A percentile compares a stretch with the other conserved stretches of the same genome.
These are phyloP conservation scores for Ctenosaura bakeri DNA, from an alignment of 2,797 vertebrate genomes.

Conservation along the genomic window DNA sequence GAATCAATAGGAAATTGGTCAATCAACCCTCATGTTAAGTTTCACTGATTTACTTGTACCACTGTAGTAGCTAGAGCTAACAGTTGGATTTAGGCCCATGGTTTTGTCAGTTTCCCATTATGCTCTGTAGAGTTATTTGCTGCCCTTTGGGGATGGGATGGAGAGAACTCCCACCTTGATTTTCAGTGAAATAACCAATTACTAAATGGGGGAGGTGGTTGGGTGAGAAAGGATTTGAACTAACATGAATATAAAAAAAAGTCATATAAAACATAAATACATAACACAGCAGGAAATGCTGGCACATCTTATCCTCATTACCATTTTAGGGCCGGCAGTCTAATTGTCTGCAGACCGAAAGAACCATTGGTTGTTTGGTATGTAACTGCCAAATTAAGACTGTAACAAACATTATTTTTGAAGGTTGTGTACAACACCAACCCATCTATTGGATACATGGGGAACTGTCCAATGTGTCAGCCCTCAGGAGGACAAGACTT, in stretches of 20 bases:
- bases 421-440: neutral
- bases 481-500: too few species aligned
- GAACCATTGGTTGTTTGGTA: neutral
- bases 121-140: neutral
- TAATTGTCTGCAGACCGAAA: neutral
- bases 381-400: neutral
- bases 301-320: constrained; percentile 8
- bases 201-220: neutral
- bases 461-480: neutral
- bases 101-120: neutral
- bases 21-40: too few species aligned
- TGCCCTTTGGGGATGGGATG: neutral
- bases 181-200: neutral
- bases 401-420: too few species aligned
- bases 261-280: constrained; percentile 1
- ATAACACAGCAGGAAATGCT: neutral
- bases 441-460: neutral
- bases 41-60: too few species aligned
- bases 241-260: constrained; percentile 9
- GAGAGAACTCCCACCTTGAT: constrained; percentile 13
- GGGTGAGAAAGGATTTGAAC: neutral
- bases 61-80: too few species aligned
- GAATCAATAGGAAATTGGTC: too few species aligned
- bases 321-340: neutral
- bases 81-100: neutral